phyloP scores from a whole-genome alignment of 2,113 vertebrate species.

The Damaliscus lunatus region DNA sequence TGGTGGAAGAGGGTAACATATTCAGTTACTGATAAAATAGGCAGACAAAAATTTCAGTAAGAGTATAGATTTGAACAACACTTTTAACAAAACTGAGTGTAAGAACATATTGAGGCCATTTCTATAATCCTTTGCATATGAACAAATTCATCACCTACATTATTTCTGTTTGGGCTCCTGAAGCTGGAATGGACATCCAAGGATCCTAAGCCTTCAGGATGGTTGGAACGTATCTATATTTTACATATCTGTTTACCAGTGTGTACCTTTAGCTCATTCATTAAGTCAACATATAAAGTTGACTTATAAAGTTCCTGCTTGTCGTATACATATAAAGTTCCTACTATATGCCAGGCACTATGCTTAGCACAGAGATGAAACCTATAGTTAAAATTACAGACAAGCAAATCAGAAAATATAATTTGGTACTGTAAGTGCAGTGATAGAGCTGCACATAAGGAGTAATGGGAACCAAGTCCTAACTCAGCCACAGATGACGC shows the following conservation, averaged over 20 bases:
- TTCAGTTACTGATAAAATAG: not conserved
- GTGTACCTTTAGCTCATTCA: not conserved
- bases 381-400: not conserved
- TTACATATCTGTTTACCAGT: not conserved
- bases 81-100: not conserved
- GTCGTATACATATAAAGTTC: not conserved
- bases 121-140: not conserved
- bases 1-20: not conserved
- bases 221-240: not conserved
- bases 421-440: not conserved
- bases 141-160: not conserved
- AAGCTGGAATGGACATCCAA: not conserved
- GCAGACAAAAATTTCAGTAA: not conserved
- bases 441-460: not conserved
- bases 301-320: not conserved
- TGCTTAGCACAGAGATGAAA: conserved; percentile 4
- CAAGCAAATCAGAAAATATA: conserved; percentile 19
- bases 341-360: not conserved
- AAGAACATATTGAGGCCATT: not conserved
- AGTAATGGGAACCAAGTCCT: not conserved
- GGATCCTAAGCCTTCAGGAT: not conserved
- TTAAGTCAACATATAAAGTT: not conserved
- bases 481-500: not conserved
- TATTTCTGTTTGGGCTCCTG: conserved; percentile 4
- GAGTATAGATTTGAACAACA: not conserved